Evolutionary conservation across 2,113 vertebrate species (phyloP), one percentile per base, ranked within the genome.

Genomic region (Pao palembangensis): DNA sequence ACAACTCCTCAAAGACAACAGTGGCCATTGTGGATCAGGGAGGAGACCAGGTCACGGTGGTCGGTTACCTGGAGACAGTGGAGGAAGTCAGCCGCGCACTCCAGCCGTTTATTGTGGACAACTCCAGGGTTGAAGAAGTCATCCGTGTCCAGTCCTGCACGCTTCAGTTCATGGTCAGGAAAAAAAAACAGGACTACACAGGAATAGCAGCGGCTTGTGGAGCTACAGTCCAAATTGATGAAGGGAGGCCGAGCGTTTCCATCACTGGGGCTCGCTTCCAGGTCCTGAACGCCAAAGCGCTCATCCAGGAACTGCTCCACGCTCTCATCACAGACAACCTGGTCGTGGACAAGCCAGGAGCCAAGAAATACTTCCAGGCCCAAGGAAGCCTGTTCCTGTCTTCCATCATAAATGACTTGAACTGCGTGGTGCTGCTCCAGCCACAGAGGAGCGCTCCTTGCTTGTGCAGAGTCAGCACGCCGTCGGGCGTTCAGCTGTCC

Each of bases 261-360:
- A 50, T 97, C 13, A 55, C 8, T 0, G 95, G 94, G 3, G 78
- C 87, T 51, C 91, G 67, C 67, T 3, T 49, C 6, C 71, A 90
- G 13, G 89, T 95, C 6, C 23, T 69, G 4, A 83, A 88, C 12
- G 81, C 72, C n/a, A 38, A 65, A 19, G 2, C 31, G 0, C 13
- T 0, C 0, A 48, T 94, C 19, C 64, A 50, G 63, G 46, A 85
- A 25, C 25, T 90, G n/a, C 1, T 66, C 0, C 53, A 46, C 2
- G 61, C 67, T 3, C 64, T 95, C 13, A 64, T 42, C 46, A 58
- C 69, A 2, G 89, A 88, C 61, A 70, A 5, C 0, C 62, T 93
- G 13, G 8, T 0, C 5, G 72, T 94, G 25, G 81, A 90, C 67
- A 94, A 92, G 41, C 93, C 95, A 0, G 94, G 94, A 34, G 89